Conservation (phyloP, 2,113 vertebrate genomes). For the Tyrannus savana region DNA sequence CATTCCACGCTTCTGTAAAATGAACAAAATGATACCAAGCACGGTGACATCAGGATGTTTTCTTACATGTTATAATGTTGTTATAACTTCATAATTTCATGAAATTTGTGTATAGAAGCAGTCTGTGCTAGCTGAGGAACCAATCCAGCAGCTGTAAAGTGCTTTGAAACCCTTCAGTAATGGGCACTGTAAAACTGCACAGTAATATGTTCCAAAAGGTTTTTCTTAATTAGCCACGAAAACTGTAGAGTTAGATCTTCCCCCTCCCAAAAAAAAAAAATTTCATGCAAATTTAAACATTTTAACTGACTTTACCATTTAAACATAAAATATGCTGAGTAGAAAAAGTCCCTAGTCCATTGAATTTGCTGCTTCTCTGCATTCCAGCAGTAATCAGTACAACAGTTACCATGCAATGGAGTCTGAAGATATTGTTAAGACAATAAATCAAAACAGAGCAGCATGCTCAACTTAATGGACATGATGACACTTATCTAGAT, state of each 20-base stretch:
- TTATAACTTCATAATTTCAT: not conserved
- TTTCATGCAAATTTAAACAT: not conserved
- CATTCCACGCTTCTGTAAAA: not conserved
- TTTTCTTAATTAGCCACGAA: constrained; percentile 15
- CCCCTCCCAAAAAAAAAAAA: not conserved
- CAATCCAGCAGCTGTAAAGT: not conserved
- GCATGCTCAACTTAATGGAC: not conserved
- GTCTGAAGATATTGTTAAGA: not conserved
- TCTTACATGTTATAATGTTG: not conserved
- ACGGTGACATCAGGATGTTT: not conserved
- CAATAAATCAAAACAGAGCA: not conserved
- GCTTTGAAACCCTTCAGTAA: not conserved
- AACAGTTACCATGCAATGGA: fast-evolving
- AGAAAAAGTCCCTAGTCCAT: not conserved
- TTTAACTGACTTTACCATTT: not conserved
- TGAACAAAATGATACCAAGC: not conserved
- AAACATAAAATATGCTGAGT: not conserved
- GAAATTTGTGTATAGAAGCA: not conserved
- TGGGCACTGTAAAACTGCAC: not conserved
- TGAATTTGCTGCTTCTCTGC: not conserved
- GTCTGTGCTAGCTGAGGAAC: not conserved
- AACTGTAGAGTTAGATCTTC: not conserved
- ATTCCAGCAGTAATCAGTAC: fast-evolving
- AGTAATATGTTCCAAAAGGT: not conserved
- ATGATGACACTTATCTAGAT: not conserved